Evolutionary conservation across 2,797 vertebrate genomes (phyloP).

Genomic region (Eulemur albifrons): DNA sequence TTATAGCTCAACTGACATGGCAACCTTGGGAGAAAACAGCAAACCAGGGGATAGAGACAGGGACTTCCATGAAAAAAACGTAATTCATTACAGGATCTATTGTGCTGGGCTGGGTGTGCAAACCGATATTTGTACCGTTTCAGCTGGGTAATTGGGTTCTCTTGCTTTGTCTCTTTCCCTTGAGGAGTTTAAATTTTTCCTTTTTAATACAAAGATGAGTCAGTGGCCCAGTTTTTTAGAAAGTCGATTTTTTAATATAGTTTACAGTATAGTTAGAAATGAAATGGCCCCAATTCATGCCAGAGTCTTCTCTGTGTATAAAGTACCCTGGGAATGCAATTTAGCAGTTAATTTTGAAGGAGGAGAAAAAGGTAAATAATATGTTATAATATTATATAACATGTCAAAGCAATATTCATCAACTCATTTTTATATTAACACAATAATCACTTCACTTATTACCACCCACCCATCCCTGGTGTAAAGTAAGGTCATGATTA

Average conservation of each 20-base stretch:
- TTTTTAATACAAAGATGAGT: constrained; percentile 46
- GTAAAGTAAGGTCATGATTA: neutral
- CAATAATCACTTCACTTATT: neutral
- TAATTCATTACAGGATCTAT: neutral
- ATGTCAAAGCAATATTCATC: neutral
- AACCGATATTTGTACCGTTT: neutral
- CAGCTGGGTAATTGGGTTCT: constrained; percentile 45
- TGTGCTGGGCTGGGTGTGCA: neutral
- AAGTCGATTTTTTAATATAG: neutral
- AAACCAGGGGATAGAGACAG: neutral
- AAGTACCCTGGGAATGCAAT: neutral
- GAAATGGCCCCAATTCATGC: neutral
- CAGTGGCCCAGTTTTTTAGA: constrained; percentile 8
- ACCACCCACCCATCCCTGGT: neutral
- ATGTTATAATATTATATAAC: neutral
- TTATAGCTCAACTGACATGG: neutral
- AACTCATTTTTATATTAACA: neutral
- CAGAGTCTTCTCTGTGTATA: neutral
- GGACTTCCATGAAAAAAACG: neutral
- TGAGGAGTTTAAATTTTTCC: constrained; percentile 30
- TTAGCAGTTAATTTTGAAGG: neutral
- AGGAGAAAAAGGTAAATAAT: neutral
- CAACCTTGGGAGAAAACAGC: neutral
- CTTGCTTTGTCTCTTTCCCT: constrained; percentile 16
- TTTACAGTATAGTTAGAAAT: constrained; percentile 22